Evolutionary conservation across 2,113 vertebrate genomes (phyloP).

Genomic region (Xenopus laevis): DNA sequence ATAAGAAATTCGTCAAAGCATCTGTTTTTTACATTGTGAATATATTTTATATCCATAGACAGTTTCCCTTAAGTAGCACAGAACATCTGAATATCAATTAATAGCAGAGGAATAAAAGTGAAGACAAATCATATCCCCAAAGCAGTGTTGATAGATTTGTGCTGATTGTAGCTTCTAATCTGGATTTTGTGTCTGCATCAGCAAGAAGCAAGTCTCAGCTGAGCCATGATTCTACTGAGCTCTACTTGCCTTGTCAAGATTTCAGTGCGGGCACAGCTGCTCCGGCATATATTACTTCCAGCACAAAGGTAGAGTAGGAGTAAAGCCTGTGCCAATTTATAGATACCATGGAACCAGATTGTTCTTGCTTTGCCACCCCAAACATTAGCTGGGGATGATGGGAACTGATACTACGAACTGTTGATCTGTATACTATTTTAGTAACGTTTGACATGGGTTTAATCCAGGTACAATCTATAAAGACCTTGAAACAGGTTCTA

Average conservation of each 20-base stretch:
- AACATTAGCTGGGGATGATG: too few relatives aligned
- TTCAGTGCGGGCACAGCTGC: too few relatives aligned
- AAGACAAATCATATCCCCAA: constrained; percentile 28
- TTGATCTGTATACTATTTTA: too few relatives aligned
- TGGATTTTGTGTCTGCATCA: constrained; percentile 31
- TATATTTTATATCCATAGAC: not conserved
- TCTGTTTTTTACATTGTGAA: not conserved
- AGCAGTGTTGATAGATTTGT: constrained; percentile 31
- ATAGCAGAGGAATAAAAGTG: constrained; percentile 23
- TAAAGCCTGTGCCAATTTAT: too few relatives aligned
- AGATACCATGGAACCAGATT: too few relatives aligned
- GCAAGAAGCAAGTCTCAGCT: constrained; percentile 34
- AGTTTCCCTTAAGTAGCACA: not conserved
- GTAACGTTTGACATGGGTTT: too few relatives aligned
- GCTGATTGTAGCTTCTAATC: constrained; percentile 35
- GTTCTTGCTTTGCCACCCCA: too few relatives aligned
- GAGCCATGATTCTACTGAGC: constrained; percentile 17
- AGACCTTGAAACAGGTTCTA: too few relatives aligned
- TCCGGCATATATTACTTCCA: too few relatives aligned
- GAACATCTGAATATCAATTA: constrained; percentile 29
- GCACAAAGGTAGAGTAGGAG: too few relatives aligned
- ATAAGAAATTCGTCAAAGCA: not conserved
- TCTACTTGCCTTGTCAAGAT: not conserved
- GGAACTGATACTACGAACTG: too few relatives aligned
- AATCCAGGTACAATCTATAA: too few relatives aligned